phyloP scores from a whole-genome alignment of 2,888 invertebrate genomes.

The Drosophila gaucha region DNA sequence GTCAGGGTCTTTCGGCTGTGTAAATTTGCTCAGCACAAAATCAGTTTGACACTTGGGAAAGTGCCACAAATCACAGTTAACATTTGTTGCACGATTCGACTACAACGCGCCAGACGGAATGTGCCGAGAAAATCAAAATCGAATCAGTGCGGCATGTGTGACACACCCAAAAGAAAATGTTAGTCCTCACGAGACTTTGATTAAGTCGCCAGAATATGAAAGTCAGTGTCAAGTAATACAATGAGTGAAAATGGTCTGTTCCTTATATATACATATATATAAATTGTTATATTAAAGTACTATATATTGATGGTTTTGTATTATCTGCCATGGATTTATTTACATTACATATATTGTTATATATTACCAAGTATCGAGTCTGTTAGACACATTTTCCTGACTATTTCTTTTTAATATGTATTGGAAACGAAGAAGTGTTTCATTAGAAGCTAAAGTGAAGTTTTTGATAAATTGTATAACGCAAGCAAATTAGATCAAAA shows the following conservation, averaged over 20 bases:
- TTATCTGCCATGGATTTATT: no score
- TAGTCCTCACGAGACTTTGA: conserved; percentile 1
- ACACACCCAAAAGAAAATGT: conserved; percentile 41
- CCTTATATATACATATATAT: no score
- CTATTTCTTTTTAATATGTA: no score
- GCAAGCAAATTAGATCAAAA: no score
- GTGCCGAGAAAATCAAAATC: conserved; percentile 63
- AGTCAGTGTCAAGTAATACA: background rate
- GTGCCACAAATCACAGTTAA: conserved; percentile 68
- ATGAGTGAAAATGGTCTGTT: background rate
- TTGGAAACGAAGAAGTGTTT: no score
- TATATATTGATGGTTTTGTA: no score
- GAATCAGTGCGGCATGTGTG: conserved; percentile 49
- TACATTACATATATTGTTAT: no score
- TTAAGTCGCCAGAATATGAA: background rate
- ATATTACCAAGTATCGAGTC: no score
- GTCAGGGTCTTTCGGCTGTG: conserved; percentile 22
- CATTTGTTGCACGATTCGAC: conserved; percentile 57
- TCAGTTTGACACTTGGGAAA: conserved; percentile 63
- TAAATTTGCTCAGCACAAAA: conserved; percentile 52
- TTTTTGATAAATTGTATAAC: no score
- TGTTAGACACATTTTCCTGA: no score
- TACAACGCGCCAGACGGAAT: conserved; percentile 44
- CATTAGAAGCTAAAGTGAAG: no score
- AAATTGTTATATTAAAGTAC: no score